Base-by-base conservation (phyloP, 2,113 vertebrate species). In the Aptenodytes forsteri region DNA sequence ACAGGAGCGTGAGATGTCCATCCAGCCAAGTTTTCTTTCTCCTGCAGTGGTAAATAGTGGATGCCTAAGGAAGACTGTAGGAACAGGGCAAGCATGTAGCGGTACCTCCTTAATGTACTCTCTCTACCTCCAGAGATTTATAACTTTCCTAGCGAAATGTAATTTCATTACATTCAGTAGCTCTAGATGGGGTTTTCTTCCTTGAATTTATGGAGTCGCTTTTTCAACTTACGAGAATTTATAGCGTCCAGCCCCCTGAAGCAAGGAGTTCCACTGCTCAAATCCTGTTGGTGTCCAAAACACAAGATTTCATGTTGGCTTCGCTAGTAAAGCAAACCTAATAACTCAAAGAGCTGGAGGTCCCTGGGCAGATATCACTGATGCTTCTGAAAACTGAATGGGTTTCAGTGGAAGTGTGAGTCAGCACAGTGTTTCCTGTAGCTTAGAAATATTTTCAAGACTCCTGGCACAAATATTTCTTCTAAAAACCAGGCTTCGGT, bases 381-480 rank as follows among this genome's bases (percentile, higher is more conserved):
- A 87, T 72, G 69, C 77, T 71, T 91, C 84, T 72, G 75, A 93
- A 93, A 96, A 69, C 61, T 89, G 92, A 92, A 93, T 69, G 83
- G 72, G 11, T 94, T 89, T 95, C 78, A 32, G 52, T 72, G 66
- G 78, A 94, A 67, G 23, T 36, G 85, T 69, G 81, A 90, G 58
- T 95, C 93, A 95, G 93, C 73, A 52, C 78, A 78, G 40, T 54
- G 47, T 77, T 87, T 83, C 83, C 69, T 76, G 66, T 82, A 91
- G 94, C 91, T 95, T 49, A 56, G 77, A 95, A 92, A 93, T 79
- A 72, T 58, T 88, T 94, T 81, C 36, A 59, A 72, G 81, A 36
- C 94, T 91, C 90, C 34, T 90, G 66, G n/a, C 78, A 93, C 81
- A 83, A 95, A 72, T 79, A 66, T 44, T 70, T 91, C 73, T 87